Percentiles rank a stretch among this genome's conserved stretches.
Conservation (phyloP, 2,113 vertebrate genomes). For the Lonchura striata region DNA sequence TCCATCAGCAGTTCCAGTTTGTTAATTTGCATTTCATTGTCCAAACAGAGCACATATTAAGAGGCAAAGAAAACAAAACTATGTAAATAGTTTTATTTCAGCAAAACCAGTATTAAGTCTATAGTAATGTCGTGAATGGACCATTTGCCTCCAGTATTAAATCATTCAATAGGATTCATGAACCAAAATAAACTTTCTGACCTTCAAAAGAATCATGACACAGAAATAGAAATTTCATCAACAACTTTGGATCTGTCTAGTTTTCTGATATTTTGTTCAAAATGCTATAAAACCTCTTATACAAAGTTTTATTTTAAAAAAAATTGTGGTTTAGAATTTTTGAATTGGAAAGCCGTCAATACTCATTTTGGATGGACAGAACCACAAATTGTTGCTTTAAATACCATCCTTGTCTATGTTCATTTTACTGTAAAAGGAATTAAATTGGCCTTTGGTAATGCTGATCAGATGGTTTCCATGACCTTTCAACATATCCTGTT, state of each 20-base stretch:
- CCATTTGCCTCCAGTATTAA: neutral
- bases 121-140: neutral
- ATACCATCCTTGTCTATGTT: slow-evolving; percentile 45
- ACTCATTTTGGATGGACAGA: neutral
- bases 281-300: neutral
- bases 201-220: neutral
- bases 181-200: neutral
- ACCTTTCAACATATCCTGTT: slow-evolving; percentile 55
- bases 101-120: neutral
- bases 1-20: neutral
- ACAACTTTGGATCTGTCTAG: neutral
- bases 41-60: neutral
- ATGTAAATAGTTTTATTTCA: neutral
- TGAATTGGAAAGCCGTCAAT: neutral
- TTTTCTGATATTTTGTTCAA: neutral
- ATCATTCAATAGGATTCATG: neutral
- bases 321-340: neutral
- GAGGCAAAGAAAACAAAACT: neutral
- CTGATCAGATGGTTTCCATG: slow-evolving; percentile 45
- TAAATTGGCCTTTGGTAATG: slow-evolving; percentile 51
- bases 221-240: neutral
- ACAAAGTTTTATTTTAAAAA: neutral
- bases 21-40: neutral
- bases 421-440: slow-evolving; percentile 53
- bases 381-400: slow-evolving; percentile 10